Base-by-base conservation (phyloP, 1,140 invertebrate species). In the Pygmarrhopalites habei region DNA sequence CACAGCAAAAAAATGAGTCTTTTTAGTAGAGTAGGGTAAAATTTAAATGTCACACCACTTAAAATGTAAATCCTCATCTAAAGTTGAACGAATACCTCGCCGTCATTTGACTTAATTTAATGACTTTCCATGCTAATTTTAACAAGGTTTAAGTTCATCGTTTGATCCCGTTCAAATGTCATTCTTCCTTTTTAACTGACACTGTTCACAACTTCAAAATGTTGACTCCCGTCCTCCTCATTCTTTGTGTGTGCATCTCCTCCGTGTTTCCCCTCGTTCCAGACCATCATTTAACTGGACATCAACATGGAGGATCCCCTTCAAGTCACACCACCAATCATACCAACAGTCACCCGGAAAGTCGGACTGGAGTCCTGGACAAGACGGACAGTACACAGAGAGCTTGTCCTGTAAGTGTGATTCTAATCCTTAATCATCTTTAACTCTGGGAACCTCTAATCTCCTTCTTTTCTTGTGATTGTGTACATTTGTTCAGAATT, bases 51-150 rank as follows among this genome's bases (percentile, higher is more conserved):
- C 23, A 49, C 46, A 49, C 19, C 14, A 49, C 23, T 49, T 15
- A 49, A 49, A 49, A 49, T 49, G 46, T 49, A 15, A 49, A 49
- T 49, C 12, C 12, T 15, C 23, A 10, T 7, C 19, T 21, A 12
- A 21, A 49, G 46, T 49, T 49, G 12, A 49, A 12, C 46, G 46
- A 19, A 7, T 19, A 7, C 7, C 46, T 49, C 46, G 14, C 23
- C 19, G 46, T 49, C 12, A 49, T 49, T 49, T 49, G 46, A 49
- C 19, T 49, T 49, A 49, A 49, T 49, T 49, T 49, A 12, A 49
- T 7, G 12, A 23, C 46, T 49, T 23, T 49, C 46, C 46, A 49
- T 49, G 19, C 46, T 49, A 49, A 49, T 49, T 49, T 19, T 21
- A 23, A 7, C 12, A 19, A 49, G 46, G 46, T 12, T 49, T 49